phyloP scores from a whole-genome alignment of 2,888 invertebrate genomes.

The Drosophila villosipedis region DNA sequence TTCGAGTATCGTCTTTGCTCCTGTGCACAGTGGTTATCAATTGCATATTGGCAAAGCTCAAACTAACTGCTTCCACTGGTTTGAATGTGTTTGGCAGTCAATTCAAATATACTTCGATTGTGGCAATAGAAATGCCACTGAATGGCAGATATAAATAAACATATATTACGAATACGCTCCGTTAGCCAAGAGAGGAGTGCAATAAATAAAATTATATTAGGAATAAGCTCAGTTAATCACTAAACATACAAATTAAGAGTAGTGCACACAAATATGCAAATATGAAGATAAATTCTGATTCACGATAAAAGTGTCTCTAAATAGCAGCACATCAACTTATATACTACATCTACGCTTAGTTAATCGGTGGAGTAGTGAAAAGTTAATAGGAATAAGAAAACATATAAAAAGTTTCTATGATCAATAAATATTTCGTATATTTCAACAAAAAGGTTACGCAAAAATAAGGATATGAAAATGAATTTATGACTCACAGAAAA shows the following conservation, averaged over 20 bases:
- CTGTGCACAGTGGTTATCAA: constrained; percentile 60
- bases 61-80: background rate
- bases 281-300: background rate
- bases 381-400: background rate
- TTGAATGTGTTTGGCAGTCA: background rate
- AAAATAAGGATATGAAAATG: background rate
- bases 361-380: background rate
- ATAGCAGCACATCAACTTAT: background rate
- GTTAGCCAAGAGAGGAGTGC: background rate
- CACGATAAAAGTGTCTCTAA: no score
- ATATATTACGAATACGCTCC: no score
- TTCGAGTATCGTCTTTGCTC: constrained; percentile 38
- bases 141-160: background rate
- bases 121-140: background rate
- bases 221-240: background rate
- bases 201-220: background rate
- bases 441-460: background rate
- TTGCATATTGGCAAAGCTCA: constrained; percentile 1
- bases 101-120: background rate
- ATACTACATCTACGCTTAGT: no score
- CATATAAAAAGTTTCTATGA: background rate
- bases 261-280: background rate
- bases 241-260: background rate
- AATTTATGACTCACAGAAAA: background rate
- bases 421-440: constrained; percentile 4